phyloP scores from a whole-genome alignment of 2,797 vertebrate species.

The Microctenopoma steveboyesi region DNA sequence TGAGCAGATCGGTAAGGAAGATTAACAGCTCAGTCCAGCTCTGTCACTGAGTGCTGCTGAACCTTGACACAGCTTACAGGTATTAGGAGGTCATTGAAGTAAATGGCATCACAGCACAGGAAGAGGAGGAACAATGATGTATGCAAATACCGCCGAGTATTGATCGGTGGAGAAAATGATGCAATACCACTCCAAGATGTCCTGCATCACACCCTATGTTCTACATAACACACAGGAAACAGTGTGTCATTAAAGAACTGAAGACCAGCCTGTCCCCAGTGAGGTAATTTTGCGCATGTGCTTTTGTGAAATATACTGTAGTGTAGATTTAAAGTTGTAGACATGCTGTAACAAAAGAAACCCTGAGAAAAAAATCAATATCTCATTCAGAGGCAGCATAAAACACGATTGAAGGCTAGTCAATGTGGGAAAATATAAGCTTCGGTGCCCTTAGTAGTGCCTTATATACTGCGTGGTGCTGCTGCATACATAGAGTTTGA shows the following conservation, averaged over 20 bases:
- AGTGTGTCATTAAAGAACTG: constrained; percentile 29
- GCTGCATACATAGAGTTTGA: constrained; percentile 24
- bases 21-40: constrained; percentile 81
- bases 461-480: constrained; percentile 14
- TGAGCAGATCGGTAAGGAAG: constrained; percentile 76
- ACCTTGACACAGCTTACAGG: constrained; percentile 76
- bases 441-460: constrained; percentile 25
- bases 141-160: constrained; percentile 47
- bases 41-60: constrained; percentile 71
- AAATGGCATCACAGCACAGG: constrained; percentile 56
- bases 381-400: constrained; percentile 51
- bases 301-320: constrained; percentile 37
- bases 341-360: constrained; percentile 48
- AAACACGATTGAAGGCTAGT: constrained; percentile 58
- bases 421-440: constrained; percentile 8
- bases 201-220: not conserved
- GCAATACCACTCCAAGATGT: constrained; percentile 31
- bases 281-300: constrained; percentile 19
- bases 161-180: constrained; percentile 41
- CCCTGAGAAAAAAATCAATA: constrained; percentile 67
- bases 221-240: constrained; percentile 3
- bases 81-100: constrained; percentile 73
- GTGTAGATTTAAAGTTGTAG: constrained; percentile 42
- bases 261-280: constrained; percentile 1
- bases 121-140: constrained; percentile 20